A percentile compares a stretch with the other conserved stretches of the same genome.
Evolutionary conservation across 2,797 vertebrate genomes (phyloP).

Genomic region (Ficedula albicollis): DNA sequence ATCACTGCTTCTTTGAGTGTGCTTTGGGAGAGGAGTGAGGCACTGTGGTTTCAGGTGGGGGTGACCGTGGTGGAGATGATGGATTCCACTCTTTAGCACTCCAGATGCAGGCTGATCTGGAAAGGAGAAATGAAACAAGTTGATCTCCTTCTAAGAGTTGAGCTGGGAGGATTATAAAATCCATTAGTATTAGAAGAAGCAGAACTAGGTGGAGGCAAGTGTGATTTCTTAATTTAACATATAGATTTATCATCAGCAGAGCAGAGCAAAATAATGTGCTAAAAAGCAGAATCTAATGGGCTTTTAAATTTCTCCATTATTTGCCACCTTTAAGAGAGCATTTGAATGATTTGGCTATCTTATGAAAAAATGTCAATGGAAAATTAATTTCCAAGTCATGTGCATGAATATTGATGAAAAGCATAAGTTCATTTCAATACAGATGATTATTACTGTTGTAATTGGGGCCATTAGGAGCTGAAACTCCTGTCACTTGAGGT

Average conservation of each 20-base stretch:
- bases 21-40: not conserved
- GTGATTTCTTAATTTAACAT: not conserved
- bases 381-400: slow-evolving; percentile 48
- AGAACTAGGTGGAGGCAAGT: not conserved
- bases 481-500: not conserved
- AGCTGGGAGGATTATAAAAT: not conserved
- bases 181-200: not conserved
- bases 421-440: not conserved
- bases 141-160: not conserved
- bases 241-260: slow-evolving; percentile 7
- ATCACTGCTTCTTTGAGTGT: not conserved
- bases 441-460: not conserved
- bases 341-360: not conserved
- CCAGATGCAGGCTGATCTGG: not conserved
- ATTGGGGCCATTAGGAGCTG: slow-evolving; percentile 18
- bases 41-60: rapidly evolving
- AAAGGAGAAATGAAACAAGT: not conserved
- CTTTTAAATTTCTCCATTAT: not conserved
- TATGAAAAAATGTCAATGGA: not conserved
- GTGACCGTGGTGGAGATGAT: not conserved
- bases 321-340: not conserved
- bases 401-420: slow-evolving; percentile 44
- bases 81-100: not conserved
- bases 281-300: not conserved
- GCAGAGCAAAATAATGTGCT: not conserved